phyloP scores from a whole-genome alignment of 37 sponge, comb jelly and placozoan genomes.

The Aplysina aerophoba region DNA sequence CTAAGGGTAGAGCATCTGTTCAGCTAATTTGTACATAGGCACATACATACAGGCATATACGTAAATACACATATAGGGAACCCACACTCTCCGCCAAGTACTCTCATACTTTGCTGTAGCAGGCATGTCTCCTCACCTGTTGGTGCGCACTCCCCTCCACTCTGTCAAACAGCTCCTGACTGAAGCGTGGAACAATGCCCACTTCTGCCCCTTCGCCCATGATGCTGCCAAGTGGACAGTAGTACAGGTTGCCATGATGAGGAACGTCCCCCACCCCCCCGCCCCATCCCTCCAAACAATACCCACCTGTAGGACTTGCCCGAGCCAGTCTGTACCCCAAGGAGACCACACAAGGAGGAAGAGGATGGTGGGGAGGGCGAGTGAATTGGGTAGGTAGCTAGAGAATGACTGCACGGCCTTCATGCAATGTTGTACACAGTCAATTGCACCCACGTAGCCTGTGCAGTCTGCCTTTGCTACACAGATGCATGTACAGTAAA shows the following conservation, averaged over 20 bases:
- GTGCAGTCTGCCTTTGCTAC: no score
- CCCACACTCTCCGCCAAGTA: not conserved
- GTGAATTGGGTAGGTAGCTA: not conserved
- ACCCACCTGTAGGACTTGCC: slow-evolving; percentile 89
- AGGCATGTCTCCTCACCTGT: slow-evolving; percentile 22
- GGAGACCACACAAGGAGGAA: not conserved
- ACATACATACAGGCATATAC: no score
- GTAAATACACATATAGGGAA: not conserved
- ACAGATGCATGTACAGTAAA: no score
- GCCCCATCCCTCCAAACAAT: not conserved
- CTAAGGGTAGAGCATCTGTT: no score
- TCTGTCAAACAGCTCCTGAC: slow-evolving; percentile 75
- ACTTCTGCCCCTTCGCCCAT: slow-evolving; percentile 72
- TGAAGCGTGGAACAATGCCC: slow-evolving; percentile 81
- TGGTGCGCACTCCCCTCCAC: slow-evolving; percentile 56
- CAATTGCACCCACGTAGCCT: no score
- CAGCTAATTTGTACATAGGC: no score
- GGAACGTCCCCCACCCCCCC: not conserved
- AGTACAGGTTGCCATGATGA: no score
- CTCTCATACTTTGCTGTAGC: not conserved
- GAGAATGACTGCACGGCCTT: no score
- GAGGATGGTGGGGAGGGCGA: not conserved
- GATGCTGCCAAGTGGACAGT: slow-evolving; percentile 62
- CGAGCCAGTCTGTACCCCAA: slow-evolving; percentile 81
- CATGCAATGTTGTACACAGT: no score